Evolutionary conservation across 2,113 vertebrate species (phyloP).

Genomic region (Rhizomys pruinosus): DNA sequence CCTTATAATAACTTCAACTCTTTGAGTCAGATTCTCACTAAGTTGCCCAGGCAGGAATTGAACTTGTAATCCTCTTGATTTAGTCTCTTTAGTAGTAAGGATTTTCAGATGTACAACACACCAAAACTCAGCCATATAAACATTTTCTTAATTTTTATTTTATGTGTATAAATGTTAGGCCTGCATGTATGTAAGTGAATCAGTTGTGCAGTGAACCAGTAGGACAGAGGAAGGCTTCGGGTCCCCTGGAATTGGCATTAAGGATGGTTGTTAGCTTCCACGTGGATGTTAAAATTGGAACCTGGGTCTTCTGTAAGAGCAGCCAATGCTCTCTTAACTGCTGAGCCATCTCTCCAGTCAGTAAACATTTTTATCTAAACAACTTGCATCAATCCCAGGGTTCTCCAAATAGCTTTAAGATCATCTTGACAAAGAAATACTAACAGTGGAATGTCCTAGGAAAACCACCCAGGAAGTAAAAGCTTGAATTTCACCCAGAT

Average conservation of each 20-base stretch:
- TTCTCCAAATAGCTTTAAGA: conserved; percentile 32
- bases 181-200: too few relatives aligned
- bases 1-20: not conserved
- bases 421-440: conserved; percentile 17
- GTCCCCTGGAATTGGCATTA: too few relatives aligned
- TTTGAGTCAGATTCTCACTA: not conserved
- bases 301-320: too few relatives aligned
- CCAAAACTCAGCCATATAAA: not conserved
- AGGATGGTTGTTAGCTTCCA: too few relatives aligned
- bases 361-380: conserved; percentile 37
- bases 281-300: too few relatives aligned
- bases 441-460: conserved; percentile 1
- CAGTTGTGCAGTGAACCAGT: too few relatives aligned
- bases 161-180: too few relatives aligned
- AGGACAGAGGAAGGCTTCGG: too few relatives aligned
- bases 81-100: not conserved
- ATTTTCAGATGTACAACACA: not conserved
- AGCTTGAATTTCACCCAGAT: conserved; percentile 32
- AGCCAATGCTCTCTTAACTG: too few relatives aligned
- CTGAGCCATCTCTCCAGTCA: not conserved
- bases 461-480: conserved; percentile 8
- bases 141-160: not conserved
- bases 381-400: conserved; percentile 7
- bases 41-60: not conserved
- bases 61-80: not conserved